These are phyloP conservation scores for Amblyraja radiata DNA, from an alignment of 2,797 vertebrate species.

Conservation along the genomic window DNA sequence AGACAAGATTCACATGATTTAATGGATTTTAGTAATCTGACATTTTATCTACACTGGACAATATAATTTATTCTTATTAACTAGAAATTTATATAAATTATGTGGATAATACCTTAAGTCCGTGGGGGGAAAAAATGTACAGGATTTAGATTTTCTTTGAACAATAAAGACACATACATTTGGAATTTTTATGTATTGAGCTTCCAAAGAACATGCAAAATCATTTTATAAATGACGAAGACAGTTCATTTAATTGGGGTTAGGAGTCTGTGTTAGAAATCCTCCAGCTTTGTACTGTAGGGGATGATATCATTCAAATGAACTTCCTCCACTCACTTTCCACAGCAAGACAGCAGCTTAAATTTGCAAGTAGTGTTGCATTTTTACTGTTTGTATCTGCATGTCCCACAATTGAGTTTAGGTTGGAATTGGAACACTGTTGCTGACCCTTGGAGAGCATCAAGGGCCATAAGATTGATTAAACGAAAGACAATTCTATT, in stretches of 20 bases:
- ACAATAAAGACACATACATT: slow-evolving; percentile 27
- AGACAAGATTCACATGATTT: neutral
- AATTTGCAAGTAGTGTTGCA: neutral
- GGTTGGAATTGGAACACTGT: no score
- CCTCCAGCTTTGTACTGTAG: neutral
- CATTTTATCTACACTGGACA: slow-evolving; percentile 31
- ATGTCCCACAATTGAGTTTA: neutral
- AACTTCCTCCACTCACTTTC: neutral
- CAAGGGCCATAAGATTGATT: neutral
- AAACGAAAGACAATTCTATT: neutral
- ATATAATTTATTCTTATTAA: slow-evolving; percentile 7
- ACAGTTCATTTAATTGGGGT: neutral
- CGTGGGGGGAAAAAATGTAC: neutral
- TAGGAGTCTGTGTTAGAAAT: neutral
- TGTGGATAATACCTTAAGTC: neutral
- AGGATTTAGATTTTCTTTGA: neutral
- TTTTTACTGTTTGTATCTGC: neutral
- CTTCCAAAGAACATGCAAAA: neutral
- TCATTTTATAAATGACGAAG: neutral
- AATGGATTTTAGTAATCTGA: neutral
- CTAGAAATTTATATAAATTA: slow-evolving; percentile 8
- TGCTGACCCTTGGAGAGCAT: neutral
- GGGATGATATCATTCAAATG: neutral
- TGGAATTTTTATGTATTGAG: slow-evolving; percentile 15
- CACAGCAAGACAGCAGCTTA: no score